These are phyloP conservation scores for Colinus virginianus DNA, from an alignment of 2,113 vertebrate genomes.

Conservation along the genomic window DNA sequence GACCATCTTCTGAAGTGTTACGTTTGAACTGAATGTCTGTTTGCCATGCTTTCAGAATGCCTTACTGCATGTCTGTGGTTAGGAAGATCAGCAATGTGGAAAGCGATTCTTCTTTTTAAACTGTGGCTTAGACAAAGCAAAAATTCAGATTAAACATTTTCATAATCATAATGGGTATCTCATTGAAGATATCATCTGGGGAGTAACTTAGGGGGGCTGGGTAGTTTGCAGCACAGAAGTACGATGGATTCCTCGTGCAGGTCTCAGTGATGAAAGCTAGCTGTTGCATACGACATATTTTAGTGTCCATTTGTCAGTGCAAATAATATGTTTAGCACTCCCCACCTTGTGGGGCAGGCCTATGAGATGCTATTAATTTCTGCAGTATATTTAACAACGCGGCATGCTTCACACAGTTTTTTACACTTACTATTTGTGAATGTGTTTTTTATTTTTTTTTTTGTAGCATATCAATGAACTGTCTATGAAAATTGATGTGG, in stretches of 20 bases:
- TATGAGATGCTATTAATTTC: neutral
- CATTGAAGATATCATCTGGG: neutral
- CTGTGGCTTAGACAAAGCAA: too few species aligned
- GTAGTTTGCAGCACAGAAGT: neutral
- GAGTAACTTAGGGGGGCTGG: neutral
- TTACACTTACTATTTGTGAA: constrained; percentile 43
- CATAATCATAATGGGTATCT: neutral
- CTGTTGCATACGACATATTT: neutral
- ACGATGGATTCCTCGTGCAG: neutral
- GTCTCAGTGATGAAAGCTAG: neutral
- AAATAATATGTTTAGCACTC: neutral
- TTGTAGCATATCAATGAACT: constrained; percentile 95
- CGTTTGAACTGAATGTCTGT: neutral
- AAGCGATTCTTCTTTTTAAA: neutral
- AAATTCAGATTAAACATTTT: too few species aligned
- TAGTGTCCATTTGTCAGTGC: neutral
- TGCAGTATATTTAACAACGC: neutral
- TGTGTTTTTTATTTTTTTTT: constrained; percentile 53
- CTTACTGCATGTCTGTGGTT: neutral
- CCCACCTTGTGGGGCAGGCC: neutral
- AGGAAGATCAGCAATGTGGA: neutral
- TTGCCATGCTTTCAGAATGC: neutral
- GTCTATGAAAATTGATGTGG: constrained; percentile 95
- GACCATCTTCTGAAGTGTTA: neutral
- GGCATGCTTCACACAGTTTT: constrained; percentile 8